Evolutionary conservation across 2,113 vertebrate species (phyloP), one percentile per base, ranked within the genome.

Genomic region (Azemiops feae): DNA sequence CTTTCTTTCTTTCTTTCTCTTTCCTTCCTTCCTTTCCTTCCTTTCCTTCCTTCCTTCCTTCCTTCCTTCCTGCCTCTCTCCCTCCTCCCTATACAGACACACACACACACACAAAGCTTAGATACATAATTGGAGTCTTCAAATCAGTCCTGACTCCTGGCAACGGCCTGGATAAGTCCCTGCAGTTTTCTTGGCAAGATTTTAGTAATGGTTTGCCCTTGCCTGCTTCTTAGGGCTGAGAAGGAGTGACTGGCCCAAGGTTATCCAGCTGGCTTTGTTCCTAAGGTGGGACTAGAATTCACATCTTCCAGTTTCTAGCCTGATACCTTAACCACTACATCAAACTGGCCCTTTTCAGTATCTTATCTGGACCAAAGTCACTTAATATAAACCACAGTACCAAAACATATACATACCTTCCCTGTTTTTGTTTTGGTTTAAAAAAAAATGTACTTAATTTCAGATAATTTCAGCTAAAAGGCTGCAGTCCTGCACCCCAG

Each of bases 361-460:
- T 97, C 97, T 95, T 87, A 93, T 96, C 97, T 97, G 96, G 97
- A 95, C 96, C 64, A 95, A 95, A 97, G 97, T 97, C 96, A 97
- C 96, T 97, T 97, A 97, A 97, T 97, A 96, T 97, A 95, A 97
- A 97, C 96, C 96, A 97, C 95, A 95, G 95, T 91, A 96, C 94
- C 92, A 9, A 4, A 53, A 92, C 43, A 25, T 27, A 27, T 69
- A 7, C 43, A 16, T 39, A 0, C 43, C 7, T 60, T 0, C 0
- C 53, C 0, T 0, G 0, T 53, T 64, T 58, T 57, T 57, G 55
- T 57, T 43, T 89, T 53, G 43, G 18, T 89, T 89, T 27, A 39
- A 14, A 64, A n/a, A 58, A 27, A 69, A 16, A 53, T 81, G 30
- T 53, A 7, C 30, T 55, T 43, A 55, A 60, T 92, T 54, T 47